phyloP scores from a whole-genome alignment of 2,113 vertebrate genomes.

The Phaethon lepturus region DNA sequence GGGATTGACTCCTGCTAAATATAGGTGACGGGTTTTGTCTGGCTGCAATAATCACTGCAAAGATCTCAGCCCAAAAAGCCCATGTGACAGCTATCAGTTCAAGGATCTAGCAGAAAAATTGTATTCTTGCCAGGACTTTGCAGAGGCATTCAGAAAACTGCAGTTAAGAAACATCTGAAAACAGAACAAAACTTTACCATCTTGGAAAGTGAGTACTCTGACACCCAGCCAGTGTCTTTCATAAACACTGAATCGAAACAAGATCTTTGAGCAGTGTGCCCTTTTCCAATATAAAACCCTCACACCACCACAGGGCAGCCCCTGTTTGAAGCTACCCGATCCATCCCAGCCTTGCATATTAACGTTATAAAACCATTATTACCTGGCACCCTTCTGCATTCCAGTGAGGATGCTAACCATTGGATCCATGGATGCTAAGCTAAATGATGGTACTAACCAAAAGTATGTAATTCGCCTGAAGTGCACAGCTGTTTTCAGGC shows the following conservation, averaged over 20 bases:
- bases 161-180: not conserved
- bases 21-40: not conserved
- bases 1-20: not conserved
- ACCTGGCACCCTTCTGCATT: not conserved
- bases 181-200: not conserved
- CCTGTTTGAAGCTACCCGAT: not conserved
- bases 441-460: not conserved
- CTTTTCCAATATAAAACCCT: not conserved
- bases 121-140: not conserved
- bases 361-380: not conserved
- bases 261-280: not conserved
- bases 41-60: not conserved
- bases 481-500: not conserved
- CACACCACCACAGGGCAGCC: not conserved
- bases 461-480: not conserved
- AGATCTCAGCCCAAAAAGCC: not conserved
- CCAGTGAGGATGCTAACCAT: not conserved
- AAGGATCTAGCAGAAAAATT: not conserved
- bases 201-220: not conserved
- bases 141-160: not conserved
- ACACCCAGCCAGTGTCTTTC: not conserved
- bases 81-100: not conserved
- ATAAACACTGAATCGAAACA: not conserved
- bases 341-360: not conserved
- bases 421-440: not conserved